Base-by-base conservation (phyloP, 2,113 vertebrate genomes). In the Brachyistius frenatus region DNA sequence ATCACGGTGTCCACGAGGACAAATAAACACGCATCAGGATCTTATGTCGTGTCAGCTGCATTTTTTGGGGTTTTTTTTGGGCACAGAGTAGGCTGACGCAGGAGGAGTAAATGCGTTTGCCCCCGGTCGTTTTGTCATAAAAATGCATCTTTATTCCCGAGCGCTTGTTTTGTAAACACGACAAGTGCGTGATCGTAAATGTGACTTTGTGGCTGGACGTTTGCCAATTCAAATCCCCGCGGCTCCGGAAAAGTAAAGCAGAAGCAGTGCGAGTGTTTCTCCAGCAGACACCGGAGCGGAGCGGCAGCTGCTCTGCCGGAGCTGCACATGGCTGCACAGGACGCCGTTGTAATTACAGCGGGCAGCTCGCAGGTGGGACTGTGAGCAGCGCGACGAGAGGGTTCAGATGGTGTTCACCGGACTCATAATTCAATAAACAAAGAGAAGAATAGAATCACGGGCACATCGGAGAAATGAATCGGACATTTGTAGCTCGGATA, bases 361-460 rank as follows among this genome's bases (percentile, higher is more conserved):
- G 68, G 82, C 64, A 71, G 67, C 60, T 79, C 85, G 77, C 61
- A 68, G 80, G 70, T 84, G 83, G 53, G 78, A 67, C 10, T 54
- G 63, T 50, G 65, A 32, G 53, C 56, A 44, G 44, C n/a, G 33
- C 23, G 58, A 82, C 37, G 54, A 37, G 47, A 68, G 30, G 36
- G 56, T 32, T 74, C 23, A 41, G 68, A 53, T 32, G 39, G 65
- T 32, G 1, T 55, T 78, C 54, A 23, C 53, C 9, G 46, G 64
- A 66, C 1, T 41, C 44, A 54, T 31, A 50, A 60, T 41, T 44
- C 13, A 8, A 54, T 32, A 72, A 35, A 50, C 0, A 58, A 14
- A 33, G 7, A 2, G 37, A 33, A 53, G 8, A 53, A 79, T 57
- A 1, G 2, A 62, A 73, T 23, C 5, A 30, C 5, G 68, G 44